Evolutionary conservation across 1,140 invertebrate species (phyloP).

Genomic region (Heliconius hewitsoni): DNA sequence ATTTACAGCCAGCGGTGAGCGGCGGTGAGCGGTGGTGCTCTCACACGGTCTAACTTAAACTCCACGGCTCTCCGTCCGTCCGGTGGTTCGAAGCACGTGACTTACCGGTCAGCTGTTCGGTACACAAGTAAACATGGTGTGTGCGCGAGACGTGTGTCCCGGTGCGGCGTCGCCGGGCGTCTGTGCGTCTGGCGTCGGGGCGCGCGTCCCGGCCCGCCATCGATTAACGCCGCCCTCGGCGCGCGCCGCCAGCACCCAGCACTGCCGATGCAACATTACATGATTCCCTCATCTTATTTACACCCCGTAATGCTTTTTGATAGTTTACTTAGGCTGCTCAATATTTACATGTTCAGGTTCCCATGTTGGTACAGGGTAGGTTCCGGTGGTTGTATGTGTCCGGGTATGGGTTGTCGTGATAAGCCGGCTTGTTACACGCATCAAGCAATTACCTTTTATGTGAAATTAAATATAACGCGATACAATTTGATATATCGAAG

Average conservation of each 20-base stretch:
- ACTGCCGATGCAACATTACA: constrained; percentile 77
- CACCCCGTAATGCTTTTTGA: constrained; percentile 80
- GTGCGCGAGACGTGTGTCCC: constrained; percentile 66
- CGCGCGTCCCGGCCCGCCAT: constrained; percentile 68
- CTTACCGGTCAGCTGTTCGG: constrained; percentile 80
- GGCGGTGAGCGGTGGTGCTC: constrained; percentile 47
- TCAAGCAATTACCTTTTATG: constrained; percentile 3
- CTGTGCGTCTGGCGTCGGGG: constrained; percentile 75
- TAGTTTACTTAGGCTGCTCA: constrained; percentile 68
- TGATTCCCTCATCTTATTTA: constrained; percentile 79
- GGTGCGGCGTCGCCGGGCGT: constrained; percentile 74
- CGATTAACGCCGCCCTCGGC: constrained; percentile 72
- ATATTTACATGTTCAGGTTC: constrained; percentile 31
- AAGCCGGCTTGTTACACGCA: not conserved
- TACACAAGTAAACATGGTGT: constrained; percentile 73
- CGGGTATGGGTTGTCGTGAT: not conserved
- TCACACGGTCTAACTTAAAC: constrained; percentile 6
- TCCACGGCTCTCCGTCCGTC: constrained; percentile 30
- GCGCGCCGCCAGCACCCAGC: constrained; percentile 69
- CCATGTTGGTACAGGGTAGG: not conserved
- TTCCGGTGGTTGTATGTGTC: not conserved
- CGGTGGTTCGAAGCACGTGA: constrained; percentile 63
- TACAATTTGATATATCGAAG: not conserved
- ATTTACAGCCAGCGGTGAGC: constrained; percentile 62
- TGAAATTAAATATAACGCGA: not conserved